Conservation (phyloP, 2,113 vertebrate species). For the Hippocampus mohnikei region DNA sequence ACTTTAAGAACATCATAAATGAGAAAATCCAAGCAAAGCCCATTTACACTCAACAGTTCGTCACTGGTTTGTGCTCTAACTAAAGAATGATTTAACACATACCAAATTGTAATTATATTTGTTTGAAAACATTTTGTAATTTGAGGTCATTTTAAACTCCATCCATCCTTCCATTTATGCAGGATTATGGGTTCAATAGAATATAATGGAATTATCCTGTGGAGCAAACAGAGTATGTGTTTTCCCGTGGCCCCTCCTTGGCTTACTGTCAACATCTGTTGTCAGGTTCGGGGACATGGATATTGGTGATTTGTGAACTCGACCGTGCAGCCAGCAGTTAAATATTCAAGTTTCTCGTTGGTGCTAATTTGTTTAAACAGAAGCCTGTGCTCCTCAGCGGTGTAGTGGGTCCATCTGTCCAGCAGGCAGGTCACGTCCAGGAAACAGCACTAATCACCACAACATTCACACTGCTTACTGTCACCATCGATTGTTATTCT, state of each 20-base stretch:
- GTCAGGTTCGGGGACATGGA: conserved; percentile 45
- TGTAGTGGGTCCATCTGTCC: conserved; percentile 48
- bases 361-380: conserved; percentile 69
- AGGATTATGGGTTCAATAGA: neutral
- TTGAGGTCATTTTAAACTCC: too few species aligned
- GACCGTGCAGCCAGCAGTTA: conserved; percentile 45
- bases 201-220: neutral
- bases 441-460: conserved; percentile 42
- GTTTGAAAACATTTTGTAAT: too few species aligned
- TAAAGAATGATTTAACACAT: neutral
- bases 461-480: conserved; percentile 42
- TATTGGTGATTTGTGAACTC: conserved; percentile 57
- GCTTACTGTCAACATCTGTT: conserved; percentile 31
- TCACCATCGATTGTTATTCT: conserved; percentile 32
- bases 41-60: neutral
- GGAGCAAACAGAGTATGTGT: neutral
- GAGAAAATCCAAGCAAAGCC: neutral
- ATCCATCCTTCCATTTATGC: neutral
- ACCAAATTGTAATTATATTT: neutral
- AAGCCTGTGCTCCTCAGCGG: conserved; percentile 21
- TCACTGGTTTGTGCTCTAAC: neutral
- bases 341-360: conserved; percentile 43
- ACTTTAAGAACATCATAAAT: neutral
- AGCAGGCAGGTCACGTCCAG: conserved; percentile 25
- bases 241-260: conserved; percentile 8